Percentiles rank a stretch among this genome's conserved stretches.
Evolutionary conservation across 2,797 vertebrate species (phyloP).

Genomic region (Acipenser oxyrinchus): DNA sequence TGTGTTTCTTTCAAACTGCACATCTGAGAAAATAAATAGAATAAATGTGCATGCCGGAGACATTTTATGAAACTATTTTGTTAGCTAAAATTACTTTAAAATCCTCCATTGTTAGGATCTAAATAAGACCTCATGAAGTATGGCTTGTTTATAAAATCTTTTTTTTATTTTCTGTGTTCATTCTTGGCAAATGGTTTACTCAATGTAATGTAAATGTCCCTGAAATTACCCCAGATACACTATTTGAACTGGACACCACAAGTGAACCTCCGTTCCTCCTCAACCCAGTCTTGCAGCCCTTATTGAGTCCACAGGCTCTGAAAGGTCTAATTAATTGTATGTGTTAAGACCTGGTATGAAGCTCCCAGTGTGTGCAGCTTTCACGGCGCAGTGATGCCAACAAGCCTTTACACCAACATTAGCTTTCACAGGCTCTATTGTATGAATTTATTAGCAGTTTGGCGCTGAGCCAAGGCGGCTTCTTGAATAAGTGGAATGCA

Average conservation of each 20-base stretch:
- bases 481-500: background rate
- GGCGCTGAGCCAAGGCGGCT: background rate
- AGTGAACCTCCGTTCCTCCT: background rate
- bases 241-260: background rate
- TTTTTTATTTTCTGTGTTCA: too few relatives aligned
- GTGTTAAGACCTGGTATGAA: background rate
- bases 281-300: background rate
- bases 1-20: too few relatives aligned
- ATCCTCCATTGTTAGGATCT: too few relatives aligned
- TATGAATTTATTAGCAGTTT: background rate
- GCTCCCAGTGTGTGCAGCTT: background rate
- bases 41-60: too few relatives aligned
- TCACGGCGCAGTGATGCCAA: background rate
- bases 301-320: background rate
- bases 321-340: constrained; percentile 2
- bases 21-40: too few relatives aligned
- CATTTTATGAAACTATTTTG: too few relatives aligned
- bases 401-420: background rate
- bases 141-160: too few relatives aligned
- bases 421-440: constrained; percentile 4
- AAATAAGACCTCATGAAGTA: too few relatives aligned
- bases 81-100: too few relatives aligned
- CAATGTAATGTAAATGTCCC: too few relatives aligned
- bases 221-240: too few relatives aligned
- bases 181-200: too few relatives aligned